phyloP scores from a whole-genome alignment of 2,797 vertebrate genomes.

The Adrianichthys oophorus region DNA sequence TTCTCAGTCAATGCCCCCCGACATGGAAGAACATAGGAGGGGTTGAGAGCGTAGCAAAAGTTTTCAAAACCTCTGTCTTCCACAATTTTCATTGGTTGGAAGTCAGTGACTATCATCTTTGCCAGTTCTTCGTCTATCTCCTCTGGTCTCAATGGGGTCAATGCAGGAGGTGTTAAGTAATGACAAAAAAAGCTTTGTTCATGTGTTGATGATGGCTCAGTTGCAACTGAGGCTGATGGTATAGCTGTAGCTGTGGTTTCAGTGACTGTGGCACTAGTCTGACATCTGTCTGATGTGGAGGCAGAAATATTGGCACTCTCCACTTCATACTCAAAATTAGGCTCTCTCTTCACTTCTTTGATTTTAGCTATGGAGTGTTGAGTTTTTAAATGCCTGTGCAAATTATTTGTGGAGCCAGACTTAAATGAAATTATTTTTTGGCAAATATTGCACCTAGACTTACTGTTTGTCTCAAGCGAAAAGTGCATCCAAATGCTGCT shows the following conservation, averaged over 20 bases:
- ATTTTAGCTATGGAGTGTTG: background rate
- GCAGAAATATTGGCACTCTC: background rate
- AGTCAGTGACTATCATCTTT: background rate
- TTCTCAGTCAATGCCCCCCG: background rate
- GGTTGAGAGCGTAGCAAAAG: background rate
- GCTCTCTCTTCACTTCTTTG: background rate
- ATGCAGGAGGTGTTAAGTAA: too few relatives aligned
- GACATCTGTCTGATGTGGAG: background rate
- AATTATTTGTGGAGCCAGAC: background rate
- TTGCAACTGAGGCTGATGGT: too few relatives aligned
- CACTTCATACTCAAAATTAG: background rate
- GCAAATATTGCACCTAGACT: background rate
- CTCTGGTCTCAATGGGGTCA: too few relatives aligned
- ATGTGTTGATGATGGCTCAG: too few relatives aligned
- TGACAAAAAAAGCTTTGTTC: too few relatives aligned
- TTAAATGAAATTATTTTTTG: background rate
- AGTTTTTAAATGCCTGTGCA: background rate
- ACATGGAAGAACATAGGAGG: background rate
- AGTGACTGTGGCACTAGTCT: background rate
- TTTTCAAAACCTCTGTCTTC: background rate
- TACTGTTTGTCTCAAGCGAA: background rate
- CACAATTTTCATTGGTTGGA: background rate
- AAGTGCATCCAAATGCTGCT: conserved; percentile 1
- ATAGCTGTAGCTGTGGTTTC: background rate
- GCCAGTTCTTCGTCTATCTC: background rate